Evolutionary conservation across 2,113 vertebrate species (phyloP).

Genomic region (Larimichthys polyactis): DNA sequence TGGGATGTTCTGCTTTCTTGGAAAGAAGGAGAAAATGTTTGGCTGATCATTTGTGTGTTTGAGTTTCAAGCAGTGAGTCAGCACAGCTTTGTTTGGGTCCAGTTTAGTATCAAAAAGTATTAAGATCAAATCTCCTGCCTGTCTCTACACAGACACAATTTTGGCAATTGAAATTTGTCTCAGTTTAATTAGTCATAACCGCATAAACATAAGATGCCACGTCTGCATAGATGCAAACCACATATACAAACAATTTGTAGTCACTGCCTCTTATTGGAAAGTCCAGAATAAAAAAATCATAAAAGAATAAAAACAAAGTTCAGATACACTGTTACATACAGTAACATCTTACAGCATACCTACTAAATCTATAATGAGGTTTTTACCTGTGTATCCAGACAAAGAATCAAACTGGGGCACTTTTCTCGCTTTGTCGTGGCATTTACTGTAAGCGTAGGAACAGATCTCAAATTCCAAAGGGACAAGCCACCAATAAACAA

Average conservation of each 20-base stretch:
- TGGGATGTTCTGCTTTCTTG: slow-evolving; percentile 33
- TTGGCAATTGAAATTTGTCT: background rate
- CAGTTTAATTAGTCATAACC: slow-evolving; percentile 1
- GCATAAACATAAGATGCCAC: slow-evolving; percentile 9
- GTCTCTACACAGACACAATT: background rate
- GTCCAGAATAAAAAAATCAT: background rate
- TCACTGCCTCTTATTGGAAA: background rate
- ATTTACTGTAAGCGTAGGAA: slow-evolving; percentile 62
- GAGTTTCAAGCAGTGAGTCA: slow-evolving; percentile 63
- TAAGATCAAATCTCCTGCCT: background rate
- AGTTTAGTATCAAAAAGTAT: slow-evolving; percentile 4
- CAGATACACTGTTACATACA: background rate
- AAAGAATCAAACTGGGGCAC: slow-evolving; percentile 17
- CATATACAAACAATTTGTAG: background rate
- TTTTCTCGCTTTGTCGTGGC: slow-evolving; percentile 21
- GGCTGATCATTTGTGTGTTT: slow-evolving; percentile 25
- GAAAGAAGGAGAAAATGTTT: slow-evolving; percentile 35
- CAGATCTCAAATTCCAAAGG: slow-evolving; percentile 58
- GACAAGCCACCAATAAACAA: slow-evolving; percentile 72
- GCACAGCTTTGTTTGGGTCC: slow-evolving; percentile 26
- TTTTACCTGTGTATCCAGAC: slow-evolving; percentile 34
- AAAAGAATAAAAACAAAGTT: background rate
- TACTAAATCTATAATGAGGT: background rate
- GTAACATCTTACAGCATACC: background rate
- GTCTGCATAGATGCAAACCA: slow-evolving; percentile 6